Percentiles rank a stretch among this genome's conserved stretches.
Evolutionary conservation across 2,113 vertebrate genomes (phyloP).

Genomic region (Psittacara wagleri): DNA sequence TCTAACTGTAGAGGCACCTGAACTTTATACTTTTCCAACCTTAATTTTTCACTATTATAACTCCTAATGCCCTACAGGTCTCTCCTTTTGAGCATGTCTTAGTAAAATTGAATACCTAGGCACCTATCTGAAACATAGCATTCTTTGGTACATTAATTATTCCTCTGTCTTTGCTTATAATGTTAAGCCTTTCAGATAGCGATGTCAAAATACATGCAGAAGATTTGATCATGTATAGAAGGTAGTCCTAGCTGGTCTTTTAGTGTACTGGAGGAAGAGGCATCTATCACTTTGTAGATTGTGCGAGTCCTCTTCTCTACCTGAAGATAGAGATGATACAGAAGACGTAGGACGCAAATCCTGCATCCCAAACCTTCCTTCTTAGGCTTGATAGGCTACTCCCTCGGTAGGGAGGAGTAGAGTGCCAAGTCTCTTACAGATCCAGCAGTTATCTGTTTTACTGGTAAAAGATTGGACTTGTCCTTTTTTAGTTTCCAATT

Average conservation of each 20-base stretch:
- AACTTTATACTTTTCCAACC: neutral
- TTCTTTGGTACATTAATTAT: neutral
- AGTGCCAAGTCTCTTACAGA: neutral
- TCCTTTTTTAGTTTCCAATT: neutral
- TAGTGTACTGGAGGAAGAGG: neutral
- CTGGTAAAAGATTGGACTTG: constrained; percentile 13
- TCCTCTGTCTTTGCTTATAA: neutral
- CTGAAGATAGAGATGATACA: neutral
- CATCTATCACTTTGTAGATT: neutral
- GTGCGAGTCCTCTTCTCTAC: neutral
- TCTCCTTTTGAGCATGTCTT: neutral
- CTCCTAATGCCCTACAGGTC: neutral
- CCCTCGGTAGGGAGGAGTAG: neutral
- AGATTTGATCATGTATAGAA: neutral
- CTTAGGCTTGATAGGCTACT: neutral
- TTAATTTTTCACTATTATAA: neutral
- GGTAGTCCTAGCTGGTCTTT: neutral
- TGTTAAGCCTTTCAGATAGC: neutral
- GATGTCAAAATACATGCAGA: neutral
- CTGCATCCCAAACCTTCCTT: neutral
- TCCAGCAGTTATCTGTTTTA: neutral
- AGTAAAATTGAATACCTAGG: neutral
- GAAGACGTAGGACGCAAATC: neutral
- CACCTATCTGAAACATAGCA: neutral
- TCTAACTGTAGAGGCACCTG: neutral